Evolutionary conservation across 2,888 invertebrate species (phyloP), one percentile per base, ranked within the genome.

Genomic region (Ptychoptera contaminata): DNA sequence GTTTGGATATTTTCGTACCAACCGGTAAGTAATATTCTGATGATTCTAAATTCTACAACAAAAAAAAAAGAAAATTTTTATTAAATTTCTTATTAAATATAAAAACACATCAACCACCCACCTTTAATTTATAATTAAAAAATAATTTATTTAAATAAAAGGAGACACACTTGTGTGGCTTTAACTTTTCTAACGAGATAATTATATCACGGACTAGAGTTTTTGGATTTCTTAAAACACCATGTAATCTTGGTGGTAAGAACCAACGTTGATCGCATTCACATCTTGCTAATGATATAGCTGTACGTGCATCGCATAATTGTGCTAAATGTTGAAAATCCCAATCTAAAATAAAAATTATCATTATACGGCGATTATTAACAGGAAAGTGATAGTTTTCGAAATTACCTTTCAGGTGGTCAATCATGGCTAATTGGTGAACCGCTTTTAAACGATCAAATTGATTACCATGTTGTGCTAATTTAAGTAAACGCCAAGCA

Each of bases 271-370:
- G 63, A 63, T 88, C 82, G 2, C 75, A 78, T 36, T 76, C 74
- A 2, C 77, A 76, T 52, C 88, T 70, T 0, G 91, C 88, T 42
- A 92, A 67, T 2, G 80, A 76, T 1, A 87, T 76, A 2, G 85
- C 81, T 1, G 86, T 86, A 51, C 74, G 70, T 39, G 76, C 72
- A 65, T 87, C 82, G 53, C 84, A 72, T 50, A 82, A 79, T 64
- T 87, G 85, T 6, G 90, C 84, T 47, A 91, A 70, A 55, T 82
- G 77, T 43, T 72, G 67, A 56, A 76, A 84, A 53, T 85, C 74
- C 76, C 76, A 76, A 46, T 65, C 65, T 49, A 44, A 30, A 41
- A 30, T 5, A 10, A 32, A 37, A 34, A 31, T 39, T 14, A 40
- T 15, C 2, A 23, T 11, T 35, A 32, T 8, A 11, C 5, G 2